These are phyloP conservation scores for Betta splendens DNA, from an alignment of 2,797 vertebrate genomes.

Conservation along the genomic window DNA sequence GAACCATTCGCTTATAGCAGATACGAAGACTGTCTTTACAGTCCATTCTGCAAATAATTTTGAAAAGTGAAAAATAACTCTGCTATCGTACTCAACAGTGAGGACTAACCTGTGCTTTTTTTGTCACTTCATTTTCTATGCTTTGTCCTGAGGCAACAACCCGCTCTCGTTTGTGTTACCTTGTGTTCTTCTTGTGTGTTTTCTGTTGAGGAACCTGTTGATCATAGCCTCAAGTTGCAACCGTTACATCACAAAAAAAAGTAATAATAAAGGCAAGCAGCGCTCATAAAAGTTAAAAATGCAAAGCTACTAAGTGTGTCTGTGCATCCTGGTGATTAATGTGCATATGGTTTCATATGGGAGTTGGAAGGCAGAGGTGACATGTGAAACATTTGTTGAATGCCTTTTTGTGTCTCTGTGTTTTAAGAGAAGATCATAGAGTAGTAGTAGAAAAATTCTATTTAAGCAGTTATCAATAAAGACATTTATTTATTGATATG, in stretches of 20 bases:
- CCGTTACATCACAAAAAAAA: constrained; percentile 44
- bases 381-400: constrained; percentile 33
- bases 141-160: constrained; percentile 20
- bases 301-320: constrained; percentile 19
- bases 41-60: constrained; percentile 12
- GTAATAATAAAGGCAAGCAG: constrained; percentile 24
- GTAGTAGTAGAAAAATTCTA: neutral
- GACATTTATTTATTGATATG: constrained; percentile 74
- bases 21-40: constrained; percentile 26
- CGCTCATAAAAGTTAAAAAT: constrained; percentile 29
- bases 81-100: constrained; percentile 16
- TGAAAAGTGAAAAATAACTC: constrained; percentile 19
- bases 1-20: constrained; percentile 9
- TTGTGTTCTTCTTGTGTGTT: constrained; percentile 49
- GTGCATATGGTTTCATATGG: neutral
- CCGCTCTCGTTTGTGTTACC: constrained; percentile 52
- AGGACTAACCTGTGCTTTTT: constrained; percentile 20
- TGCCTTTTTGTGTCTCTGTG: constrained; percentile 26
- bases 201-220: constrained; percentile 58
- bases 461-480: constrained; percentile 69
- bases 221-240: constrained; percentile 58
- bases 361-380: constrained; percentile 15
- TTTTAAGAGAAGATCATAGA: constrained; percentile 3
- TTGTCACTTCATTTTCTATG: constrained; percentile 14
- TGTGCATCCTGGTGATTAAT: constrained; percentile 10